Evolutionary conservation across 2,888 invertebrate genomes (phyloP).

Genomic region (Lepidocyrtoides sp.): DNA sequence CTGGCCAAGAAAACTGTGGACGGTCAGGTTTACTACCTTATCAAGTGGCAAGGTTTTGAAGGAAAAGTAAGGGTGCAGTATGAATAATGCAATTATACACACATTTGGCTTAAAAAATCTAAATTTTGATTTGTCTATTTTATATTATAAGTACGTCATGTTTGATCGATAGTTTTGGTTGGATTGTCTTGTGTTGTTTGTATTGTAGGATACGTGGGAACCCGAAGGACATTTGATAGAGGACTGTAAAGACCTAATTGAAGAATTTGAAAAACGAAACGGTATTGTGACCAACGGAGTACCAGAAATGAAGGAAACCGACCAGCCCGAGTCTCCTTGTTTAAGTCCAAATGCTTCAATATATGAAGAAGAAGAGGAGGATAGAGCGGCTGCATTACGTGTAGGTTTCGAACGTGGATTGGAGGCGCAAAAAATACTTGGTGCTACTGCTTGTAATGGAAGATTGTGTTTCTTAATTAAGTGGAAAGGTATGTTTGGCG

Average conservation of each 20-base stretch:
- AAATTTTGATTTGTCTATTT: too few species aligned
- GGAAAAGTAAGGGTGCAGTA: constrained; percentile 23
- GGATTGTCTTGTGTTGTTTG: neutral
- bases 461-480: constrained; percentile 49
- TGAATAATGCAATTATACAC: neutral
- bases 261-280: constrained; percentile 20
- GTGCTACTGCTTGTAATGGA: constrained; percentile 29
- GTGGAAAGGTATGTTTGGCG: constrained; percentile 58
- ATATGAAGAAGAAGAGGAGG: too few species aligned
- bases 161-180: neutral
- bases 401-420: constrained; percentile 64
- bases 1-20: neutral
- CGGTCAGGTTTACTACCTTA: constrained; percentile 11
- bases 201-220: constrained; percentile 61
- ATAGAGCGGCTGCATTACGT: too few species aligned
- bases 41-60: constrained; percentile 63
- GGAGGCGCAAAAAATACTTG: constrained; percentile 41
- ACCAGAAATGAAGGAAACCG: neutral
- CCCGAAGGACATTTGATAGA: constrained; percentile 38
- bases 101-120: neutral
- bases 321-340: neutral
- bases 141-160: too few species aligned
- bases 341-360: too few species aligned
- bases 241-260: constrained; percentile 52
- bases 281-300: neutral